Evolutionary conservation across 2,888 invertebrate species (phyloP).

Genomic region (Chesias legatella): DNA sequence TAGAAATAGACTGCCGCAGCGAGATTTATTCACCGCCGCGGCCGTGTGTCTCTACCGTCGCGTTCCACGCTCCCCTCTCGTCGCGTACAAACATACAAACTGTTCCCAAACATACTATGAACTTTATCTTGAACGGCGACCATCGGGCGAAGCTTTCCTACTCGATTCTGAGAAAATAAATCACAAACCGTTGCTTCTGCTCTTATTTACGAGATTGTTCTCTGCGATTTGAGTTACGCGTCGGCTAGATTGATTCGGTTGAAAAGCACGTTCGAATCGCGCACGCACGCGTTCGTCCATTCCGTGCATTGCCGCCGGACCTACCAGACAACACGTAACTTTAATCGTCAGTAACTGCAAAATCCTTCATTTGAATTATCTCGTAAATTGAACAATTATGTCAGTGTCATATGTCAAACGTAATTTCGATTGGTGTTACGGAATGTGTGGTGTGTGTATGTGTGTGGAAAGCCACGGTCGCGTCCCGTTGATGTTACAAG

Average conservation of each 20-base stretch:
- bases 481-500: conserved; percentile 23
- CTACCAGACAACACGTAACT: too few relatives aligned
- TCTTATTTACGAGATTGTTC: conserved; percentile 6
- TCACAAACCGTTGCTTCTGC: conserved; percentile 17
- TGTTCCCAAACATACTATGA: conserved; percentile 46
- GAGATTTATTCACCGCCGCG: conserved; percentile 16
- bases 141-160: conserved; percentile 42
- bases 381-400: too few relatives aligned
- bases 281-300: too few relatives aligned
- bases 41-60: conserved; percentile 13
- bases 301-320: too few relatives aligned
- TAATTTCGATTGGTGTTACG: conserved; percentile 4
- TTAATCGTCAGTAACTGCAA: too few relatives aligned
- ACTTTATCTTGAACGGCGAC: conserved; percentile 44
- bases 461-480: conserved; percentile 23
- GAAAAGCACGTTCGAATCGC: too few relatives aligned
- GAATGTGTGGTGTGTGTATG: neutral
- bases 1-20: conserved; percentile 17
- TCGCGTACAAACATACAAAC: conserved; percentile 43
- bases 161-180: conserved; percentile 31
- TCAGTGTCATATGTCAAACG: conserved; percentile 4
- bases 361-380: too few relatives aligned
- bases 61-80: conserved; percentile 26
- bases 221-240: neutral
- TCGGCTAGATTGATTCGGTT: too few relatives aligned